phyloP scores from a whole-genome alignment of 1,140 invertebrate species.

The Eriosoma lanigerum region DNA sequence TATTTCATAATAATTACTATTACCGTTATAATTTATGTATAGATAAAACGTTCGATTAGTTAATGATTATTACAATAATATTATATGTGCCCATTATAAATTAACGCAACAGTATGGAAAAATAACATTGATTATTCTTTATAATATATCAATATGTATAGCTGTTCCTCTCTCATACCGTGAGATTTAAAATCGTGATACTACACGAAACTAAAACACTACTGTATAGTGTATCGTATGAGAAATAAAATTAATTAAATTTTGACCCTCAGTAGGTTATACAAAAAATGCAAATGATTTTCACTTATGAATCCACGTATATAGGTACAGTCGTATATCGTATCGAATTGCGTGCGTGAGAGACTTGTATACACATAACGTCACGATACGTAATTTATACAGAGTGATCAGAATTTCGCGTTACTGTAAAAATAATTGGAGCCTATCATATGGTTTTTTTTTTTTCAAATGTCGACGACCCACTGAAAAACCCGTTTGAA shows the following conservation, averaged over 20 bases:
- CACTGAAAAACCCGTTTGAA: too few species aligned
- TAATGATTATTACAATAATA: neutral
- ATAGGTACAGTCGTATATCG: neutral
- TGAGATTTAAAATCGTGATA: neutral
- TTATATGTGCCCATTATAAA: neutral
- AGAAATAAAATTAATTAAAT: neutral
- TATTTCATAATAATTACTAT: too few species aligned
- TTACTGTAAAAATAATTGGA: neutral
- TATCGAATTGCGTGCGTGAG: constrained; percentile 8
- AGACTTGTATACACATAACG: neutral
- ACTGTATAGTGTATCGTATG: neutral
- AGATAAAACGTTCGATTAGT: too few species aligned
- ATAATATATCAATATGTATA: too few species aligned
- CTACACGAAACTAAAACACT: neutral
- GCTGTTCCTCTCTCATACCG: too few species aligned
- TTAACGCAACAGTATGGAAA: neutral
- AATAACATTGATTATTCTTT: too few species aligned
- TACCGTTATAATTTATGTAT: too few species aligned
- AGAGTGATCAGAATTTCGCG: too few species aligned
- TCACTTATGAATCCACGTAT: neutral
- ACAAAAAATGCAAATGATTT: neutral
- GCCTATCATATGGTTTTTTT: too few species aligned
- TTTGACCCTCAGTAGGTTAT: neutral
- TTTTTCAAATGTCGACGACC: too few species aligned
- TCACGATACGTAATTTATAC: neutral